Evolutionary conservation across 2,888 invertebrate species (phyloP), one percentile per base, ranked within the genome.

Genomic region (Octonoba sinensis): DNA sequence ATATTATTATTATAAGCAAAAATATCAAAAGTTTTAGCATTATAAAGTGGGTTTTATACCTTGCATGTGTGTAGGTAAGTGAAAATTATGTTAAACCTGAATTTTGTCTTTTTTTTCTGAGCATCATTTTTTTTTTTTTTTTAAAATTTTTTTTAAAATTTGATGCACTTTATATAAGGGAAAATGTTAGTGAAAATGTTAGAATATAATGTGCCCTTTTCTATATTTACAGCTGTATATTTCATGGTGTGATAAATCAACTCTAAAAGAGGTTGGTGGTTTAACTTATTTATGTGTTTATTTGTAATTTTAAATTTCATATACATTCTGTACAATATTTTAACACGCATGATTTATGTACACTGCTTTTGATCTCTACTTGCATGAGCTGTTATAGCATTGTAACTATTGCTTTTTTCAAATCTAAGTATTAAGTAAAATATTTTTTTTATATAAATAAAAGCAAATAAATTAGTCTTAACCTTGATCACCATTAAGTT

Each of bases 241-340:
- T 84, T 94, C 95, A 62, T 98, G 97, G 94, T 90, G 93, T 75
- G 94, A 96, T 87, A 91, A 92, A 66, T 91, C 92, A 66, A 96
- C 96, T 0, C 93, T 93, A 85, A 92, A 92, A 77, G 92, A 93
- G 82, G 89, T 84, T 70, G 49, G 72, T 44, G 11, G 60, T 24
- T 49, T 49, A 16, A 24, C 13, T 12, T 47, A 18, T 11, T 66
- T 20, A 22, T 66, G 20, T 22, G 0, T 12, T 16, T 49, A 13
- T 57, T 57, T 51, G 4, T 51, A 11, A 20, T 15, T 15, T 57
- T 57, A 11, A 57, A 57, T 57, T 20, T 18, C 2, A 20, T 57
- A 16, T 13, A 3, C 22, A 57, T 57, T 16, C n/a, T 1, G 3
- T 57, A 8, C 6, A 1, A 57, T 22, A 1, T 57, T 20, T 2